Conservation (phyloP, 53 echinoderm and acorn worm genomes). For the Patiria pectinifera region DNA sequence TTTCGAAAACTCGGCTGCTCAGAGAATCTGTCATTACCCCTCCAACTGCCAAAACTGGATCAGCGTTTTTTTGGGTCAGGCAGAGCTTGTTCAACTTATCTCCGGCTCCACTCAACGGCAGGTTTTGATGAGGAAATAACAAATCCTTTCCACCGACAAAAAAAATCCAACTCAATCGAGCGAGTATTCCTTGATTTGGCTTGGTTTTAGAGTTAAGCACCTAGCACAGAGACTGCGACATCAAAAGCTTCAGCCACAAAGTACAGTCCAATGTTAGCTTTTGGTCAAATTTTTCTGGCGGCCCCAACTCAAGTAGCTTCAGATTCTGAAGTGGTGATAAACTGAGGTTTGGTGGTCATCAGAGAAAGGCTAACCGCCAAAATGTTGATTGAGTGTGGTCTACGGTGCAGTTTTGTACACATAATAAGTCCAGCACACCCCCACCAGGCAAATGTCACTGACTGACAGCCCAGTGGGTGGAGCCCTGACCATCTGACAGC, state of each 20-base stretch:
- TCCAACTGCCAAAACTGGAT: conserved; percentile 5
- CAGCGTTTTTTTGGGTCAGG: not conserved
- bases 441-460: conserved; percentile 17
- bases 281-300: not conserved
- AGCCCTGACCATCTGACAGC: conserved; percentile 6
- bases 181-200: not conserved
- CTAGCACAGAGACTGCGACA: not conserved
- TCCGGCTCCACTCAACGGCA: not conserved
- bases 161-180: not conserved
- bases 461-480: conserved; percentile 45
- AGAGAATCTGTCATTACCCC: conserved; percentile 3
- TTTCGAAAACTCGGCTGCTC: not conserved
- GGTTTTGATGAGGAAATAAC: conserved; percentile 20
- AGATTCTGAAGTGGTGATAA: not conserved
- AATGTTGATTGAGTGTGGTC: not conserved
- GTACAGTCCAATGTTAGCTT: conserved; percentile 18
- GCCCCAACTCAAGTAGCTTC: not conserved
- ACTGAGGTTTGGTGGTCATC: conserved; percentile 1
- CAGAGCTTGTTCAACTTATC: conserved; percentile 48
- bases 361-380: not conserved
- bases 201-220: not conserved
- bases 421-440: not conserved
- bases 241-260: conserved; percentile 10
- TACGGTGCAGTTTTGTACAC: not conserved
- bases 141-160: conserved; percentile 41